Evolutionary conservation across 2,797 vertebrate genomes (phyloP), one percentile per base, ranked within the genome.

Genomic region (Chaunax sp.): DNA sequence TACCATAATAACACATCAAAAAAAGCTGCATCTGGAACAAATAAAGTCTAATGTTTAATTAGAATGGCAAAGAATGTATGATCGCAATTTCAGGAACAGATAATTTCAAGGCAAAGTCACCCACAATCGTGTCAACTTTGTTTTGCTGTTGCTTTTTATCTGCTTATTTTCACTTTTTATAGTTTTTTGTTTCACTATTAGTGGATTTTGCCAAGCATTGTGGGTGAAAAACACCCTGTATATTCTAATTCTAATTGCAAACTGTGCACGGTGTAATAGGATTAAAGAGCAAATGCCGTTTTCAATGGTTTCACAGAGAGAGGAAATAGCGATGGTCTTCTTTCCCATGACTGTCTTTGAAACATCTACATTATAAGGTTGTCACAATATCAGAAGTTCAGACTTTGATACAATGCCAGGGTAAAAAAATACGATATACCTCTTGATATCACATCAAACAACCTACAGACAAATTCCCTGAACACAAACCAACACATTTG

Each of bases 31-130:
- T 95, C 94, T 95, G 96, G 95, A 96, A 95, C 80, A 94, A 91
- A 94, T 94, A 92, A 95, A 89, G 80, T 49, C 73, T 87, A 81
- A 86, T 57, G 78, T 92, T 95, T 96, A 95, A 96, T 96, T 95
- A 95, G 77, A 94, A 89, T 67, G 80, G 84, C 75, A 77, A 90
- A 91, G 92, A 94, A 89, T 89, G 77, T 80, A 88, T 50, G 73
- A 92, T 92, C 87, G 82, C 89, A 93, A 93, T 94, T 94, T 92
- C 90, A 83, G 73, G 79, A 76, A 78, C 13, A 89, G 90, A 88
- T 93, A 90, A 95, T 95, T 95, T 94, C 82, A 95, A 94, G 93
- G 90, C 93, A 81, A 82, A 73, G 87, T 75, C 79, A 58, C 78
- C 90, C 89, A n/a, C 91, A 87, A 70, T 74, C 87, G 77, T 88